Evolutionary conservation across 2,888 invertebrate genomes (phyloP), one percentile per base, ranked within the genome.

Genomic region (Perithous albicinctus): DNA sequence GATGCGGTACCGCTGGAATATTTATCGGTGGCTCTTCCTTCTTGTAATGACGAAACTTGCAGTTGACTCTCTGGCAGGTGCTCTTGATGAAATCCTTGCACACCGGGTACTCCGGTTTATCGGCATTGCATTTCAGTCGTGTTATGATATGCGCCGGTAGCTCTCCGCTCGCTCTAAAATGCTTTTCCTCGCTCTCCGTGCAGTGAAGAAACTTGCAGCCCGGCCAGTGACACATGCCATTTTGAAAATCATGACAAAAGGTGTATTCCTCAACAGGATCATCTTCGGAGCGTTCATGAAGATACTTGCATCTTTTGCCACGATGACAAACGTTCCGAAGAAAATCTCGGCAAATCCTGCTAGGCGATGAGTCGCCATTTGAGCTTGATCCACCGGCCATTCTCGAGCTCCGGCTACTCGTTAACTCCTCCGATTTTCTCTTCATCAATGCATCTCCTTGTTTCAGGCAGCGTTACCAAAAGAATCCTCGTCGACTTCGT

Each of bases 171-270:
- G 94, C 94, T 86, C 96, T 94, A 87, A 96, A 97, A 86, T 95
- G 96, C 80, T 95, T 95, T 87, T 96, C 97, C 90, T 97, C 97
- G 86, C 96, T 96, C 18, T 96, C 94, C 0, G 95, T 94, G 88
- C 97, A 96, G 91, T 97, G 97, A 54, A 97, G 94, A 90, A 97
- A 97, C 88, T 95, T 95, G 88, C 97, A 97, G 78, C 95, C 95
- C 2, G 94, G 94, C 87, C 97, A 94, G n/a, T 94, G 94, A 89
- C 97, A 97, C 81, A 95, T 94, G 54, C 95, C 95, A 91, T 97
- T 97, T 93, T 97, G 97, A 89, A 94, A 95, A 89, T 95, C 95
- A 87, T 95, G 95, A 87, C 95, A 95, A 87, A 95, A 95, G 46
- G 94, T 92, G 84, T 92, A 92, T 66, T 91, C 92, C 23, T 92